Base-by-base conservation (phyloP, 2,113 vertebrate species). In the Colaptes auratus region DNA sequence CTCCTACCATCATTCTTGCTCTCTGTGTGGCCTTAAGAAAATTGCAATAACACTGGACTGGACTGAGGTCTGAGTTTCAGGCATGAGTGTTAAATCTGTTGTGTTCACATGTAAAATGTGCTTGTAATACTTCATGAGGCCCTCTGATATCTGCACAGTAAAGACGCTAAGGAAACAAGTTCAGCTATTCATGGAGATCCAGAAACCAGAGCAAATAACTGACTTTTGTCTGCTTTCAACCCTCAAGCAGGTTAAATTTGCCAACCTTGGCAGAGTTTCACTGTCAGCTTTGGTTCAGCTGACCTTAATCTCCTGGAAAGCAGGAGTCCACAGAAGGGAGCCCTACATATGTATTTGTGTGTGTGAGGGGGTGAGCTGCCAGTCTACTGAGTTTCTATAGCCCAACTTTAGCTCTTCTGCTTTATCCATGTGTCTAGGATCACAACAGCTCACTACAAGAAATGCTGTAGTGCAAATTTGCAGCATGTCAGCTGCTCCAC, bases 241-340 rank as follows among this genome's bases (percentile, higher is more conserved):
- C 19, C 23, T 73, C 72, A 50, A 73, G 50, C 50, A 84, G 89
- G 79, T 80, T 84, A 88, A 60, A 92, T 74, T 90, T 78, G 60
- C 33, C 82, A 56, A 28, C 87, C 88, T 52, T 74, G 89, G 75
- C 75, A 82, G 65, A 60, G 70, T 66, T 88, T 90, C 82, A 70
- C 75, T 82, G 30, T 81, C 44, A 82, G 82, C 55, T 84, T 93
- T 90, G 39, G 65, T 90, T 84, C 78, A 81, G 42, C 36, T 84
- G 78, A 81, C 42, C 70, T 85, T 77, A 70, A 74, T 70, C 60
- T 74, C 71, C 55, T 82, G 72, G 58, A 73, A 82, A 82, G 75
- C 30, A 85, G 56, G 42, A 90, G 66, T 60, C n/a, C 66, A 71
- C 50, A 82, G 56, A 74, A 78, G 70, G 58, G 74, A 82, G 66